Conservation (phyloP, 2,797 vertebrate genomes). For the Fistularia commersonii region DNA sequence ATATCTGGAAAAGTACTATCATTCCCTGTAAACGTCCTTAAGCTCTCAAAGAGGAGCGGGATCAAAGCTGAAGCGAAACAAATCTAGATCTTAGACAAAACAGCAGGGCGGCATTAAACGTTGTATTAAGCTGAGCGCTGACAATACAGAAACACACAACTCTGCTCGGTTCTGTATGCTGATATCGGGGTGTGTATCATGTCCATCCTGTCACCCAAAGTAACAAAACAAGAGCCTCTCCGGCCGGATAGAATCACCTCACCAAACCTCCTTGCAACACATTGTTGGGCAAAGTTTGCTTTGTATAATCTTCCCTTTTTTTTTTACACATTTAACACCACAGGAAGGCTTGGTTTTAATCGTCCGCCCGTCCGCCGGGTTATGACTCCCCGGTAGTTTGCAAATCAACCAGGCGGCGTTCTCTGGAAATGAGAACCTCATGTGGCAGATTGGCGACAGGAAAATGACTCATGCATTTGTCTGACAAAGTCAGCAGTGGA, state of each 20-base stretch:
- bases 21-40: too few relatives aligned
- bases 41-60: too few relatives aligned
- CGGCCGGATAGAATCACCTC: constrained; percentile 20
- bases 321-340: constrained; percentile 27
- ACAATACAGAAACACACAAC: constrained; percentile 4
- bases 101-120: constrained; percentile 13
- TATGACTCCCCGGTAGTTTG: not conserved
- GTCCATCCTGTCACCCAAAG: constrained; percentile 15
- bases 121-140: constrained; percentile 15
- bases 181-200: constrained; percentile 15
- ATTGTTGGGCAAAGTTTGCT: not conserved
- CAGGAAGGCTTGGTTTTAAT: constrained; percentile 15
- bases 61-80: too few relatives aligned
- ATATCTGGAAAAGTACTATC: too few relatives aligned
- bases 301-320: constrained; percentile 4
- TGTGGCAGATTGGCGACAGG: constrained; percentile 38
- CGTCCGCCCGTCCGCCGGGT: constrained; percentile 10
- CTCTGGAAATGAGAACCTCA: constrained; percentile 26
- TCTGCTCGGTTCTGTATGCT: constrained; percentile 3
- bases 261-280: constrained; percentile 11
- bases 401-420: constrained; percentile 22
- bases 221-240: constrained; percentile 33
- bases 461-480: constrained; percentile 5
- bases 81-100: too few relatives aligned
- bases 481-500: constrained; percentile 30